Base-by-base conservation (phyloP, 2,888 invertebrate species). In the Hydraecia micacea region DNA sequence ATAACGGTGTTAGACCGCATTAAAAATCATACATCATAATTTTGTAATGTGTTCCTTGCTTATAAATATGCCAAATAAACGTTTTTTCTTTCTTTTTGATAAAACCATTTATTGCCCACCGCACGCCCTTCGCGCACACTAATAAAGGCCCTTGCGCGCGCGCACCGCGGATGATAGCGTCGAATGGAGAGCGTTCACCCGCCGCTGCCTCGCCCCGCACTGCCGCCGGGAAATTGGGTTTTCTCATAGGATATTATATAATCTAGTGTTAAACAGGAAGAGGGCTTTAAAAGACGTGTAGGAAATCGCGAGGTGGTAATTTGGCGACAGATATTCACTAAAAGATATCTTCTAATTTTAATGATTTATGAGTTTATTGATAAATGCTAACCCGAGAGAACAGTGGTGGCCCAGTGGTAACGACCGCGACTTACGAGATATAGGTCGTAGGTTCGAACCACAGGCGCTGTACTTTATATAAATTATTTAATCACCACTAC, bases 181-280 rank as follows among this genome's bases (percentile, higher is more conserved):
- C 91, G 87, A 84, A 87, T 85, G 80, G 92, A 93, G 96, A 95
- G 91, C 95, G 92, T 96, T 96, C 94, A 95, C 96, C 95, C 89
- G 85, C 88, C 88, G 87, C 81, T 83, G 80, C 87, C 86, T 79
- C 84, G 78, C 85, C 74, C 49, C 85, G 77, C 79, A 39, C 70
- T 28, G 21, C 58, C 65, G 77, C 81, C 83, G 89, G 89, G 81
- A 89, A 89, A 89, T 88, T 87, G 73, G 77, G 62, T 88, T 89
- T 89, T 89, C 87, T 87, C 87, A 83, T 82, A 81, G 28, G 42
- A 77, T 83, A 79, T 74, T 73, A 70, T 74, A 86, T 69, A 7
- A 86, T 65, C 42, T 62, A n/a, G 15, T 32, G 0, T 28, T 18
- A 15, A 0, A 7, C 52, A 39, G 52, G 60, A 79, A 82, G 28